Evolutionary conservation across 2,797 vertebrate genomes (phyloP).

Genomic region (Hippocampus kuda): DNA sequence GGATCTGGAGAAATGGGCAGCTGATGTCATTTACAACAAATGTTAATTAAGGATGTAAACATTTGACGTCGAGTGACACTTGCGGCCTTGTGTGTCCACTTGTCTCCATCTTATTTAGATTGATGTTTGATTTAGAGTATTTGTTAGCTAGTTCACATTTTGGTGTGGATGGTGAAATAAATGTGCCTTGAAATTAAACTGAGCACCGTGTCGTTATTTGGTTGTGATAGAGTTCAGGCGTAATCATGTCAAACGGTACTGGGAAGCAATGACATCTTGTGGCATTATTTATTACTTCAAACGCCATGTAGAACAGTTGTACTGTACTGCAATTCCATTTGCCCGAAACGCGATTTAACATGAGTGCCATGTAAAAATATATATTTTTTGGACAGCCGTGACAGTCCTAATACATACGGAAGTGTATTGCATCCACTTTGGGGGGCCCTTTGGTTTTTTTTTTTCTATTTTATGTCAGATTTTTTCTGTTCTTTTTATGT

Average conservation of each 20-base stretch:
- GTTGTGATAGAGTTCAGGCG: too few relatives aligned
- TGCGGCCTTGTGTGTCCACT: constrained; percentile 1
- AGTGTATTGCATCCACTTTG: too few relatives aligned
- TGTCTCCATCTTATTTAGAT: constrained; percentile 3
- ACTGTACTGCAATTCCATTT: too few relatives aligned
- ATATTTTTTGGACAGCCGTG: too few relatives aligned
- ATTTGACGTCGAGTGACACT: constrained; percentile 1
- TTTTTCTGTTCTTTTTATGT: too few relatives aligned
- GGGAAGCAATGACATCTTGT: constrained; percentile 32
- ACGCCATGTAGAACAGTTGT: background rate
- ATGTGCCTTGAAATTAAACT: constrained; percentile 41
- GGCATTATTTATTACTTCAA: constrained; percentile 10
- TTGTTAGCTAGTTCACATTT: constrained; percentile 37
- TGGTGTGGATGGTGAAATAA: constrained; percentile 41
- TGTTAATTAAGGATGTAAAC: background rate
- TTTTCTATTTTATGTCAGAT: too few relatives aligned
- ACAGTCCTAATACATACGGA: too few relatives aligned
- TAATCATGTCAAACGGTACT: background rate
- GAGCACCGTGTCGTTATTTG: background rate
- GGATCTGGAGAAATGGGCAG: background rate
- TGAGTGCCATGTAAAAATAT: too few relatives aligned
- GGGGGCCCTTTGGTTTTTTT: too few relatives aligned
- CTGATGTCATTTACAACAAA: constrained; percentile 1
- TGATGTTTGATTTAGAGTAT: constrained; percentile 17
- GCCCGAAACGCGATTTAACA: too few relatives aligned